Evolutionary conservation across 2,888 invertebrate genomes (phyloP), one percentile per base, ranked within the genome.

Genomic region (Blastobasis adustella): DNA sequence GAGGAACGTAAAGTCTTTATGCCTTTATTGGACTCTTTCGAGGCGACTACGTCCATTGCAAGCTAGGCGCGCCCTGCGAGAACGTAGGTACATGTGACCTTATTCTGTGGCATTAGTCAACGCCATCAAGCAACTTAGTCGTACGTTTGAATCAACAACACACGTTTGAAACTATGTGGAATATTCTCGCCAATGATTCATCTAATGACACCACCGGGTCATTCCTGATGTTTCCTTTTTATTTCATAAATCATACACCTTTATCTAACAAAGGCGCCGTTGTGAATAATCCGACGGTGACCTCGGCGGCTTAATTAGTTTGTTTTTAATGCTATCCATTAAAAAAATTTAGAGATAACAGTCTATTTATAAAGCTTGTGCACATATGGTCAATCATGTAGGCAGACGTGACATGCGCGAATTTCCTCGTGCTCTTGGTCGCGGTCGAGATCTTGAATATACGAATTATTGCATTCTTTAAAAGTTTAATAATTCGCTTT

Each of bases 51-150:
- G 23, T 23, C 23, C 23, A 23, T 23, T 3, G 23, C 23, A 23
- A 23, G 23, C 23, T 23, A 23, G 23, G 23, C 23, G 23, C 23
- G 23, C 23, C 23, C 23, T 23, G 23, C 23, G 23, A 23, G 23
- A 23, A 23, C 23, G 23, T n/a, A n/a, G n/a, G n/a, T 2, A 23
- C 23, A 23, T 23, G 23, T 23, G 23, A 23, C 23, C 23, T 23
- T 23, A 23, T 23, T 23, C 23, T 23, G 23, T 23, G 23, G 23
- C 23, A 23, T 23, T 23, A 23, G 23, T 41, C 40, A 45, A n/a
- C 36, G 49, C 36, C 56, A 51, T 62, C 61, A 57, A 58, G 58
- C 59, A 56, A 66, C 61, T 61, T 63, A 65, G 63, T 66, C 55
- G 49, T 54, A 61, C 62, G 55, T 23, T 23, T 23, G 23, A 63